Evolutionary conservation across 2,797 vertebrate genomes (phyloP), one percentile per base, ranked within the genome.

Genomic region (Phataginus tricuspis): DNA sequence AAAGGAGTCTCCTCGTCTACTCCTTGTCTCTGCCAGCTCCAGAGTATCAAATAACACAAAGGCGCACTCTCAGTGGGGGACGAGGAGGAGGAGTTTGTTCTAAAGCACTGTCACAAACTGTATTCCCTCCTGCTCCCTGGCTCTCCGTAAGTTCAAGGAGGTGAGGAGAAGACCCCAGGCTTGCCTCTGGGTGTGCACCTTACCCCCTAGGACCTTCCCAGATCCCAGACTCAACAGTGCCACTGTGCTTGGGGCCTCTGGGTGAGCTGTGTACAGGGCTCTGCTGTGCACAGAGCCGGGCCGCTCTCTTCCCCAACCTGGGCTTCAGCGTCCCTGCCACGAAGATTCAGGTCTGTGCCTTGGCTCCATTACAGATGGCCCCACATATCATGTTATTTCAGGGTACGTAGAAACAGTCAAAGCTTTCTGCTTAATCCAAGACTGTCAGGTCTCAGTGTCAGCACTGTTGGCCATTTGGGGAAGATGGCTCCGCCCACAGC

Each of bases 391-490:
- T 66, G 63, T 64, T 27, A 72, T 55, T 37, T 55, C 21, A 16
- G 49, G 19, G 16, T 59, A 25, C n/a, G 61, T 27, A 21, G 31
- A 49, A 80, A 57, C 8, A 25, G 18, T 39, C n/a, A 45, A 1
- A 55, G 6, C n/a, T 37, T 31, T 31, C 27, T 63, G 18, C 16
- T 86, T 34, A 66, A 39, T 39, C 55, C 14, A 42, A 34, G 11
- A 55, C 15, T n/a, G 12, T 14, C 25, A 7, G 8, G 23, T 27
- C 13, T 34, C 39, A 21, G 4, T 16, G 19, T 74, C 14, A 5
- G 7, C 23, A 14, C 21, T 34, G 0, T 0, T 8, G 37, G 8
- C 14, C 23, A 3, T 25, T 71, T 42, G 61, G 34, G 68, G 27
- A 63, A 23, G 18, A 10, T 42, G 23, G 68, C 37, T 37, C 4